Conservation (phyloP, 1,140 invertebrate species). For the Eufriesea mexicana region DNA sequence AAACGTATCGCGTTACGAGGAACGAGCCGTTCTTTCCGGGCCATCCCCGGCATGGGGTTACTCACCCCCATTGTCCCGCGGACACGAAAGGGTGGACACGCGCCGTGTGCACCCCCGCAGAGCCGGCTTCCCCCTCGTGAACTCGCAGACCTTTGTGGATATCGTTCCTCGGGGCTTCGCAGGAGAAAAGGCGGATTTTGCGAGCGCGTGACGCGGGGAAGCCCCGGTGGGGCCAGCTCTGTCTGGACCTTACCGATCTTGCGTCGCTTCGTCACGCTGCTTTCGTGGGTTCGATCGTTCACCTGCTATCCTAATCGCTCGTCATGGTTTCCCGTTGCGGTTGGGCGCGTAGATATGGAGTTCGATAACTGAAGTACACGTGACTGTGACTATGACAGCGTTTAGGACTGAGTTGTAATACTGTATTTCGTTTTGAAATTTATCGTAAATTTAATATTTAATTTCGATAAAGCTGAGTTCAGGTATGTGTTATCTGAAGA, state of each 20-base stretch:
- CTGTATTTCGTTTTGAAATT: too few relatives aligned
- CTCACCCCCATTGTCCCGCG: slow-evolving; percentile 28
- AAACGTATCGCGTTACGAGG: slow-evolving; percentile 52
- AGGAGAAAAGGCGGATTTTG: slow-evolving; percentile 48
- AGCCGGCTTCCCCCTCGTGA: slow-evolving; percentile 24
- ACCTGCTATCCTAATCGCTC: not conserved
- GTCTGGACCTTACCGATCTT: slow-evolving; percentile 15
- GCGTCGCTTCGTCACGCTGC: too few relatives aligned
- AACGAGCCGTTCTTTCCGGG: slow-evolving; percentile 26
- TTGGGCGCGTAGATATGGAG: too few relatives aligned
- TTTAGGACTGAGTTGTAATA: too few relatives aligned
- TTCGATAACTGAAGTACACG: too few relatives aligned
- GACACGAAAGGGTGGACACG: slow-evolving; percentile 40
- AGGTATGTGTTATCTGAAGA: too few relatives aligned
- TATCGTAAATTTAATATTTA: too few relatives aligned
- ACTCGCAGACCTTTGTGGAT: slow-evolving; percentile 27
- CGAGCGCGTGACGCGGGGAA: slow-evolving; percentile 51
- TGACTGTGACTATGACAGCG: too few relatives aligned
- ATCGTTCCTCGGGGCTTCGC: slow-evolving; percentile 51
- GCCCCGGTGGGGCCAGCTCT: not conserved
- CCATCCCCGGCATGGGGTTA: slow-evolving; percentile 39
- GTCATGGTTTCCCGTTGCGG: not conserved
- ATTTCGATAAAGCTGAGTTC: too few relatives aligned
- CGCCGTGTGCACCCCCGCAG: not conserved
- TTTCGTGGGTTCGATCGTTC: not conserved